Evolutionary conservation across 2,797 vertebrate genomes (phyloP), one percentile per base, ranked within the genome.

Genomic region (Salarias fasciatus): DNA sequence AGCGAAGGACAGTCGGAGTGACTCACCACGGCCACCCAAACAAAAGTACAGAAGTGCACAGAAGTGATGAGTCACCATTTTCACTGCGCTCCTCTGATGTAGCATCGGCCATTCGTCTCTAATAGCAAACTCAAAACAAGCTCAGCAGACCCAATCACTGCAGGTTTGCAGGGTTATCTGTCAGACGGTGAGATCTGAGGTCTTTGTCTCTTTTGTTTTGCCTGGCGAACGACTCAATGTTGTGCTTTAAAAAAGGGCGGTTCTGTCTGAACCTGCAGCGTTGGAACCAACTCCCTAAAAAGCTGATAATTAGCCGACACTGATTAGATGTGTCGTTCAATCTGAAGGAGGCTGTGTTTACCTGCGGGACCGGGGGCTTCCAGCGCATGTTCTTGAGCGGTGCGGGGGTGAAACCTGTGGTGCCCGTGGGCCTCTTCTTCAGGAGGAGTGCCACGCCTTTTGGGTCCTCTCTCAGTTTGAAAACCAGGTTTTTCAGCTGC

Each of bases 381-480:
- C 96, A 98, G 58, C 96, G 93, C 77, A 98, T 91, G 89, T 98
- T 98, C 82, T 97, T 98, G 44, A 98, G 88, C 0, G 96, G 96
- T 44, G 95, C 96, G 0, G 96, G 96, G 8, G 95, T 94, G 63
- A 98, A 97, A 77, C 93, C 94, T 52, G 95, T 93, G 1, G 94
- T 95, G 11, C 95, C 93, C 0, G 93, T 90, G n/a, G 96, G 96
- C 54, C 96, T 94, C 84, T 98, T 98, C 88, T 98, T 98, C 0
- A 98, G 93, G 12, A 98, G 86, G 0, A 98, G 82, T 2, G 88
- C 90, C 7, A 98, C 96, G 9, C 94, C 95, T 18, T 92, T 92
- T 44, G 96, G 94, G 69, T 97, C 97, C 80, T 97, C 96, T 69
- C 96, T 91, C 70, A 98, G 63, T 61, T 96, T 97, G 44, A 83